Evolutionary conservation across 64 coral and sea anemone genomes (phyloP).

Genomic region (Montipora cactus): DNA sequence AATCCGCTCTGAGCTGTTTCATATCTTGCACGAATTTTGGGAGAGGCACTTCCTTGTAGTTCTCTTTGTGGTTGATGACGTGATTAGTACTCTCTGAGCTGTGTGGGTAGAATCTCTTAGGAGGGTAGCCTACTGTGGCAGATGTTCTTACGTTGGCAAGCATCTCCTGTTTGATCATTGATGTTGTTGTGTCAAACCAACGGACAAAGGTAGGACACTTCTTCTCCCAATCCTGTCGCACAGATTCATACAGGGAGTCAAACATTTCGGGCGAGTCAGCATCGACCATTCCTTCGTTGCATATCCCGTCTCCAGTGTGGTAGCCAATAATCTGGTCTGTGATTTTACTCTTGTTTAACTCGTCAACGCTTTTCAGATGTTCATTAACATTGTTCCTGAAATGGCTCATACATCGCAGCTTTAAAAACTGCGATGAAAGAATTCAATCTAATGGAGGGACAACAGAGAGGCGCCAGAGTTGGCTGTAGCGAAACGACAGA

Average conservation of each 20-base stretch:
- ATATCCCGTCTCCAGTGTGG: conserved; percentile 34
- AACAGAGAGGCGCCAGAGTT: background rate
- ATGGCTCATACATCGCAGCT: too few species aligned
- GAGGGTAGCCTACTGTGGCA: conserved; percentile 27
- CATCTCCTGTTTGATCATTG: conserved; percentile 51
- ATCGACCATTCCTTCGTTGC: conserved; percentile 40
- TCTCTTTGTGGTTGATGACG: conserved; percentile 71
- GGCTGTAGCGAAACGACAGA: background rate
- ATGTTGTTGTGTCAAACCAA: conserved; percentile 46
- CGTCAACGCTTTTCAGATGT: too few species aligned
- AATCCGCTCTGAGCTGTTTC: background rate
- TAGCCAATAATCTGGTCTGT: conserved; percentile 57
- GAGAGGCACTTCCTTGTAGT: conserved; percentile 60
- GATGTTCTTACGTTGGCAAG: conserved; percentile 46
- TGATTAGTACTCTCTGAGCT: conserved; percentile 68
- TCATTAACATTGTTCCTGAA: too few species aligned
- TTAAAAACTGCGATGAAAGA: background rate
- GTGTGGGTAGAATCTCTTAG: conserved; percentile 66
- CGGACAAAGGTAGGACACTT: conserved; percentile 22
- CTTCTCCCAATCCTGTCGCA: too few species aligned
- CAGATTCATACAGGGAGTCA: too few species aligned
- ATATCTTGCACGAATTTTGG: conserved; percentile 68
- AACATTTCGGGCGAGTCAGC: background rate
- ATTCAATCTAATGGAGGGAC: too few species aligned
- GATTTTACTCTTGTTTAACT: conserved; percentile 22